Evolutionary conservation across 2,888 invertebrate species (phyloP).

Genomic region (Eristalis pertinax): DNA sequence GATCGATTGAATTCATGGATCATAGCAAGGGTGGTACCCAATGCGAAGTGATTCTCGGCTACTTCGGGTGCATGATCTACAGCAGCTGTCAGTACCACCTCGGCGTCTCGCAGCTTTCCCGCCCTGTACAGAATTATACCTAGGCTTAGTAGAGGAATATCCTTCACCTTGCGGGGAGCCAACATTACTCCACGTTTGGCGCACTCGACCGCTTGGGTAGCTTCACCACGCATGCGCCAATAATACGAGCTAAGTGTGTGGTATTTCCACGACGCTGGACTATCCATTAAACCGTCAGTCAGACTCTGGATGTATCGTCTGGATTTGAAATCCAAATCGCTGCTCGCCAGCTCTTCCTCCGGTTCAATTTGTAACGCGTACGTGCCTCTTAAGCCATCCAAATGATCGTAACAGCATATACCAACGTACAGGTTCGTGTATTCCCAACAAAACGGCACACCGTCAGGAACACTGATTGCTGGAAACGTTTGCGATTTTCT

Average conservation of each 20-base stretch:
- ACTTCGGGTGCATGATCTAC: conserved; percentile 78
- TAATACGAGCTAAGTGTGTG: conserved; percentile 79
- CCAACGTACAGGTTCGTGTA: conserved; percentile 74
- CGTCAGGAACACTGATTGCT: conserved; percentile 34
- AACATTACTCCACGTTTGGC: conserved; percentile 78
- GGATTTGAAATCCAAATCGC: conserved; percentile 73
- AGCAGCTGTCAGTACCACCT: conserved; percentile 77
- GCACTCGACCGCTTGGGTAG: conserved; percentile 78
- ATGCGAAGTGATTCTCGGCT: conserved; percentile 79
- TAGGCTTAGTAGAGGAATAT: conserved; percentile 79
- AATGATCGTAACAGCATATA: conserved; percentile 77
- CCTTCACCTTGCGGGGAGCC: conserved; percentile 77
- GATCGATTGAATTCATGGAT: conserved; percentile 79
- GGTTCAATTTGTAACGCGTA: conserved; percentile 76
- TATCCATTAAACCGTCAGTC: conserved; percentile 75
- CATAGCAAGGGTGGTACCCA: conserved; percentile 78
- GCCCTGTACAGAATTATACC: conserved; percentile 79
- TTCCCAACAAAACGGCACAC: conserved; percentile 75
- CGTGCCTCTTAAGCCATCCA: conserved; percentile 76
- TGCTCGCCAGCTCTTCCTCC: conserved; percentile 76
- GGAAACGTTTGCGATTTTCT: conserved; percentile 65
- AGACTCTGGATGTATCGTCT: conserved; percentile 63
- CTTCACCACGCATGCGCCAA: conserved; percentile 80
- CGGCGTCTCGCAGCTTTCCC: conserved; percentile 78
- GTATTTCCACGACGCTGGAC: conserved; percentile 79